These are phyloP conservation scores for Picus viridis DNA, from an alignment of 2,797 vertebrate species.

Conservation along the genomic window DNA sequence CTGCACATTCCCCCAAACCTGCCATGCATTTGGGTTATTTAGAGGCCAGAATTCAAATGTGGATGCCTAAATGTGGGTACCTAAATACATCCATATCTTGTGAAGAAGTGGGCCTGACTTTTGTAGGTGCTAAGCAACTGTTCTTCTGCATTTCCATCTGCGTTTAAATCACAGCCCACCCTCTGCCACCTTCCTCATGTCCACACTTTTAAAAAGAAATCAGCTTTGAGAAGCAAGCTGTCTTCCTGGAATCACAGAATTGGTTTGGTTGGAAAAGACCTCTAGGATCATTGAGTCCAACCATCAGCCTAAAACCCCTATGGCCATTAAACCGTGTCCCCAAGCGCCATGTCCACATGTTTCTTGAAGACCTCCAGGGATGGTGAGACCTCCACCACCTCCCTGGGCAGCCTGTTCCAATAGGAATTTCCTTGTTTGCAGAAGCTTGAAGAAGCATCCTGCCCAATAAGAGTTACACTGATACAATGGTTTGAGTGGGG, in stretches of 20 bases:
- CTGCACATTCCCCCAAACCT: not conserved
- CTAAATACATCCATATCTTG: constrained; percentile 26
- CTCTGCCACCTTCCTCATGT: constrained; percentile 48
- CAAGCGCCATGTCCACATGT: too few species aligned
- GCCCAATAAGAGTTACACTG: not conserved
- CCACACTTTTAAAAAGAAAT: not conserved
- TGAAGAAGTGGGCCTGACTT: constrained; percentile 65
- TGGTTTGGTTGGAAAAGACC: too few species aligned
- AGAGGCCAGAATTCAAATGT: not conserved
- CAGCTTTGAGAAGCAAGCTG: not conserved
- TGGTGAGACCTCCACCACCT: too few species aligned
- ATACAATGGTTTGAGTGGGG: too few species aligned
- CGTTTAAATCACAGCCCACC: constrained; percentile 51
- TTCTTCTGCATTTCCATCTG: constrained; percentile 57
- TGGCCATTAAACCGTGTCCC: too few species aligned
- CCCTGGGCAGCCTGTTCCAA: too few species aligned
- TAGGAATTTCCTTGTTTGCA: too few species aligned
- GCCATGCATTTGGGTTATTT: constrained; percentile 10
- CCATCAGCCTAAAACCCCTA: too few species aligned
- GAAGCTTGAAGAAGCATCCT: not conserved
- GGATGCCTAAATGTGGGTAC: not conserved
- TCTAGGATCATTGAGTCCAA: too few species aligned
- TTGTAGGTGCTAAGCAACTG: constrained; percentile 65
- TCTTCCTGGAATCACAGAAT: not conserved
- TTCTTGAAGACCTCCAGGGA: too few species aligned